These are phyloP conservation scores for Drosophila parvula DNA, from an alignment of 1,140 invertebrate species.

Conservation along the genomic window DNA sequence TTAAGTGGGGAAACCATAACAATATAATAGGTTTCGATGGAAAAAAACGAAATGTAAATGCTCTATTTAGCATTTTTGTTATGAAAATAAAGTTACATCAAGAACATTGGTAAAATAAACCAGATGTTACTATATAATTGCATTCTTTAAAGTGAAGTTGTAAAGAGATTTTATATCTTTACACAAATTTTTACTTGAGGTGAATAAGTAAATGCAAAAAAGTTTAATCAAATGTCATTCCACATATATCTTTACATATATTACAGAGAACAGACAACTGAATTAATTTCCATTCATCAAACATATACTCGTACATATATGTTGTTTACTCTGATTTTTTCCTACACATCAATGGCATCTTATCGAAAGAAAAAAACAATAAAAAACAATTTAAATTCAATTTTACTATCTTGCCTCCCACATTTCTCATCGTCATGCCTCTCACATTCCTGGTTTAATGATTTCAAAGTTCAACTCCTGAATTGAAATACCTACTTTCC, in stretches of 20 bases:
- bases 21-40: background rate
- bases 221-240: too few species aligned
- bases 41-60: background rate
- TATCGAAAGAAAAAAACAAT: background rate
- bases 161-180: background rate
- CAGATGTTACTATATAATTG: background rate
- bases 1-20: background rate
- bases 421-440: constrained; percentile 11
- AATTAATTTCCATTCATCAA: background rate
- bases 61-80: background rate
- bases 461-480: constrained; percentile 21
- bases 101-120: background rate
- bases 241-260: too few species aligned
- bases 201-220: too few species aligned
- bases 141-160: background rate
- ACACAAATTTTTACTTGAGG: too few species aligned
- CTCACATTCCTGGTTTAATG: constrained; percentile 21
- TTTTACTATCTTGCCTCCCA: constrained; percentile 1
- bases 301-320: too few species aligned
- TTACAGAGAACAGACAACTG: background rate
- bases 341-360: background rate
- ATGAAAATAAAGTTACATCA: too few species aligned
- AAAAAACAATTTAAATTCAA: constrained; percentile 11
- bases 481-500: constrained; percentile 57
- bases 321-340: background rate